Conservation (phyloP, 2,113 vertebrate genomes). For the Campylomormyrus numenius region DNA sequence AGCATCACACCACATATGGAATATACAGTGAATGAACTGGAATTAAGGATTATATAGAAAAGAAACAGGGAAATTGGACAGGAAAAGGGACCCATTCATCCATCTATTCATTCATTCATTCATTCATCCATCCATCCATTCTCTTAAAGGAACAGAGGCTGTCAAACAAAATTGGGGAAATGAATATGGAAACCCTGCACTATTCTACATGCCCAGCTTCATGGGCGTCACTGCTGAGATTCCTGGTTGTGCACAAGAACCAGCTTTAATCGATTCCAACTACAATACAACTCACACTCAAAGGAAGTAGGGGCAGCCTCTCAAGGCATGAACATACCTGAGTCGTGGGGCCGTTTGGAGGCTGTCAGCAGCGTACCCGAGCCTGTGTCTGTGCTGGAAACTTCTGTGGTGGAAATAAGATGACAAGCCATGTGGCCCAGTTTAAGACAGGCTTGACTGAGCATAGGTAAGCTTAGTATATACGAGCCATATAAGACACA, state of each 20-base stretch:
- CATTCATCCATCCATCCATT: background rate
- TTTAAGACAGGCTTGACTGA: background rate
- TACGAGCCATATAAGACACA: background rate
- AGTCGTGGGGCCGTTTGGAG: constrained; percentile 84
- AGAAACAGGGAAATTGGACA: background rate
- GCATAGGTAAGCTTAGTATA: background rate
- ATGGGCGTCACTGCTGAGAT: background rate
- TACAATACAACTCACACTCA: background rate
- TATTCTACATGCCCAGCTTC: background rate
- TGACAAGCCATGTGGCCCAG: background rate
- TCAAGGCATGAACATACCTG: constrained; percentile 61
- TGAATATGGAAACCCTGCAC: background rate
- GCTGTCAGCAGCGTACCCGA: constrained; percentile 78
- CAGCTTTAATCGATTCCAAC: background rate
- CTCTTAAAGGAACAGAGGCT: background rate
- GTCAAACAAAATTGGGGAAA: background rate
- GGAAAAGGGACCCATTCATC: background rate
- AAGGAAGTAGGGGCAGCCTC: background rate
- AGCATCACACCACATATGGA: background rate
- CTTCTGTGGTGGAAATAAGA: constrained; percentile 58
- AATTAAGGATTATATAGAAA: background rate
- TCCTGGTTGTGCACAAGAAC: background rate
- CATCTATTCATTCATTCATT: background rate
- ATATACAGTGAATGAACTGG: background rate
- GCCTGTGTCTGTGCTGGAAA: constrained; percentile 79